These are phyloP conservation scores for Drosophila monieri DNA, from an alignment of 2,888 invertebrate genomes.

Conservation along the genomic window DNA sequence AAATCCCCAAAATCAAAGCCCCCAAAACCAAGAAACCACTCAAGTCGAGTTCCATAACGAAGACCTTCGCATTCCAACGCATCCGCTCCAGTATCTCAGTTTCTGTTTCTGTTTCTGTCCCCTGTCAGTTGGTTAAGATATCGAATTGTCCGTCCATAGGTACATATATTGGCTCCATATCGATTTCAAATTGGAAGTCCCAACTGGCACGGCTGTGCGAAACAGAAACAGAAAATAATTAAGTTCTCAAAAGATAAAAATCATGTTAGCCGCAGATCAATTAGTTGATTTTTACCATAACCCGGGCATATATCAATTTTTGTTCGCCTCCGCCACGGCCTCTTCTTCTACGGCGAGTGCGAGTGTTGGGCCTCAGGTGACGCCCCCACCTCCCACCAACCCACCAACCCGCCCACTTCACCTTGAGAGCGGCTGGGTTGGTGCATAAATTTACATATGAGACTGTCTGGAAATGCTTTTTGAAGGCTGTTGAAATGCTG, in stretches of 20 bases:
- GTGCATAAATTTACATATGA: slow-evolving; percentile 81
- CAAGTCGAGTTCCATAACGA: slow-evolving; percentile 19
- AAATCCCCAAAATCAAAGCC: too few relatives aligned
- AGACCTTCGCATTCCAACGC: slow-evolving; percentile 69
- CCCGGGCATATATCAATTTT: slow-evolving; percentile 76
- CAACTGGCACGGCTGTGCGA: slow-evolving; percentile 39
- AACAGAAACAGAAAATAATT: slow-evolving; percentile 77
- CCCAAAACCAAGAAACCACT: slow-evolving; percentile 1
- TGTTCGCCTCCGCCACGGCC: slow-evolving; percentile 15
- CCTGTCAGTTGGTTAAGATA: slow-evolving; percentile 56
- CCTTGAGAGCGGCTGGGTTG: slow-evolving; percentile 30
- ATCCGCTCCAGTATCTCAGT: slow-evolving; percentile 43
- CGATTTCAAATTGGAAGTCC: slow-evolving; percentile 60
- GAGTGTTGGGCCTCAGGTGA: slow-evolving; percentile 32
- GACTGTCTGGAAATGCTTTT: slow-evolving; percentile 74
- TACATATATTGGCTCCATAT: slow-evolving; percentile 45
- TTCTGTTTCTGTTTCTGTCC: slow-evolving; percentile 30
- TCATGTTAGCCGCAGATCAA: slow-evolving; percentile 82
- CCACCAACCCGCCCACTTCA: slow-evolving; percentile 7
- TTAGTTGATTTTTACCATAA: slow-evolving; percentile 76
- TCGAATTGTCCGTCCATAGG: slow-evolving; percentile 21
- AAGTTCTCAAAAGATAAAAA: slow-evolving; percentile 82
- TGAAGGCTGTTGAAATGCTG: slow-evolving; percentile 80
- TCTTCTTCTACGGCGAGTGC: slow-evolving; percentile 36
- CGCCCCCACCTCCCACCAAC: slow-evolving; percentile 18